phyloP scores from a whole-genome alignment of 2,888 invertebrate species.

The Platynereis dumerilii region DNA sequence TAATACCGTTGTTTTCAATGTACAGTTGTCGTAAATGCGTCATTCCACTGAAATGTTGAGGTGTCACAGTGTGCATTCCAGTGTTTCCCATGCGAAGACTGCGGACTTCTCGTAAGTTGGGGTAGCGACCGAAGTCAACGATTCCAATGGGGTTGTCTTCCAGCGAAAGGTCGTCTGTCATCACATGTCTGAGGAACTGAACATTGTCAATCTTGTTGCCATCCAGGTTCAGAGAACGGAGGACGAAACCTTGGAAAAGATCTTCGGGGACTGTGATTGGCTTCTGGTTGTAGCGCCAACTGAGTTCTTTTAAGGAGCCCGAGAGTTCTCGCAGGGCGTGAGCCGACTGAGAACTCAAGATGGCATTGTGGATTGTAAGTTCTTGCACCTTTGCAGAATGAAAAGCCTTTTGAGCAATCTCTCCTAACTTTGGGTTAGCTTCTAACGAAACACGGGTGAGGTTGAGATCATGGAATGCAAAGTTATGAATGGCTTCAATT shows the following conservation, averaged over 20 bases:
- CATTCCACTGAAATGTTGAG: slow-evolving; percentile 23
- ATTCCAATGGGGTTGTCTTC: slow-evolving; percentile 33
- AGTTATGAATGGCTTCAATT: slow-evolving; percentile 26
- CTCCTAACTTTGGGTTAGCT: slow-evolving; percentile 20
- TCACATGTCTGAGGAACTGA: slow-evolving; percentile 24
- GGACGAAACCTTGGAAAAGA: slow-evolving; percentile 28
- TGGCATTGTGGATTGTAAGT: slow-evolving; percentile 25
- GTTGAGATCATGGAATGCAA: slow-evolving; percentile 30
- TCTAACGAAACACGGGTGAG: slow-evolving; percentile 27
- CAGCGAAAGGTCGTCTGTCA: slow-evolving; percentile 25
- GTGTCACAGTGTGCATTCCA: slow-evolving; percentile 18
- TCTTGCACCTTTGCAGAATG: slow-evolving; percentile 20
- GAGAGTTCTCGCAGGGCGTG: slow-evolving; percentile 21
- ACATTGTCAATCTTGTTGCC: slow-evolving; percentile 27
- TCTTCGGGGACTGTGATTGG: slow-evolving; percentile 21
- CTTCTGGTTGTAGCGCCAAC: slow-evolving; percentile 22
- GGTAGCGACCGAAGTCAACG: slow-evolving; percentile 30
- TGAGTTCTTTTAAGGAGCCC: slow-evolving; percentile 26
- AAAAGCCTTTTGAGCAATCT: slow-evolving; percentile 31
- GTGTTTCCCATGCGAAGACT: slow-evolving; percentile 26
- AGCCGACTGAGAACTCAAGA: slow-evolving; percentile 21
- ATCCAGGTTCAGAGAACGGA: slow-evolving; percentile 24
- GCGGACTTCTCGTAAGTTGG: slow-evolving; percentile 24
- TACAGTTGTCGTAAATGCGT: slow-evolving; percentile 27
- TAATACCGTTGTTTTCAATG: slow-evolving; percentile 28